phyloP scores from a whole-genome alignment of 30 jellyfish, hydroid and myxozoan species.

The Aurelia sp. region DNA sequence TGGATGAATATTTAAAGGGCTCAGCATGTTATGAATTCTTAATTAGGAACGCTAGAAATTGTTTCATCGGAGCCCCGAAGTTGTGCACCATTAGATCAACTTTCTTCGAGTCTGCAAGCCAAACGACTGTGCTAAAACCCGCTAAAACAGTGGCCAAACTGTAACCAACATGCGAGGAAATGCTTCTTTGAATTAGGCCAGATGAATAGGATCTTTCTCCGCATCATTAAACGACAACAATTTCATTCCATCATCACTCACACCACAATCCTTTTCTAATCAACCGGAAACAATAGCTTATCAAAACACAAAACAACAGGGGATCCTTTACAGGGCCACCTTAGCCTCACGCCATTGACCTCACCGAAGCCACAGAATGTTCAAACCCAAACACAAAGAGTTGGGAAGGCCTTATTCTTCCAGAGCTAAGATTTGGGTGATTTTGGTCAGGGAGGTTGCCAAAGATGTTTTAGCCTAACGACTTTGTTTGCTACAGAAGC shows the following conservation, averaged over 20 bases:
- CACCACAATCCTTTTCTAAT: slow-evolving; percentile 59
- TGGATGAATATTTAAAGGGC: slow-evolving; percentile 58
- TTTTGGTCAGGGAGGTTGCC: too few species aligned
- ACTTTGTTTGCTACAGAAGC: too few species aligned
- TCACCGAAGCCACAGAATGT: too few species aligned
- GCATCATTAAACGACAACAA: slow-evolving; percentile 52
- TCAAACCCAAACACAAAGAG: too few species aligned
- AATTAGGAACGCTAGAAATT: slow-evolving; percentile 37
- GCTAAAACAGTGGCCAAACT: neutral
- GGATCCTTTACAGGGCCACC: neutral
- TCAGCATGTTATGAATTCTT: slow-evolving; percentile 72
- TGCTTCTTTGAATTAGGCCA: neutral
- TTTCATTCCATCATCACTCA: slow-evolving; percentile 40
- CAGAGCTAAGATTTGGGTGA: too few species aligned
- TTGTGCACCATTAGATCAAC: neutral
- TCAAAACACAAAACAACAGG: slow-evolving; percentile 49
- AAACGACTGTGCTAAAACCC: neutral
- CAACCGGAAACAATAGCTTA: slow-evolving; percentile 56
- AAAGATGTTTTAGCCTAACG: too few species aligned
- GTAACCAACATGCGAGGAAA: neutral
- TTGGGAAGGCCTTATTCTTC: too few species aligned
- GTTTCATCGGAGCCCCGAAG: slow-evolving; percentile 7
- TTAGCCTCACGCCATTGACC: slow-evolving; percentile 24
- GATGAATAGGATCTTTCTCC: slow-evolving; percentile 5
- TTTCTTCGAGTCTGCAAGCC: neutral